Percentiles rank a stretch among this genome's conserved stretches.
phyloP scores from a whole-genome alignment of 2,113 vertebrate genomes.

The Oceanodroma tethys region DNA sequence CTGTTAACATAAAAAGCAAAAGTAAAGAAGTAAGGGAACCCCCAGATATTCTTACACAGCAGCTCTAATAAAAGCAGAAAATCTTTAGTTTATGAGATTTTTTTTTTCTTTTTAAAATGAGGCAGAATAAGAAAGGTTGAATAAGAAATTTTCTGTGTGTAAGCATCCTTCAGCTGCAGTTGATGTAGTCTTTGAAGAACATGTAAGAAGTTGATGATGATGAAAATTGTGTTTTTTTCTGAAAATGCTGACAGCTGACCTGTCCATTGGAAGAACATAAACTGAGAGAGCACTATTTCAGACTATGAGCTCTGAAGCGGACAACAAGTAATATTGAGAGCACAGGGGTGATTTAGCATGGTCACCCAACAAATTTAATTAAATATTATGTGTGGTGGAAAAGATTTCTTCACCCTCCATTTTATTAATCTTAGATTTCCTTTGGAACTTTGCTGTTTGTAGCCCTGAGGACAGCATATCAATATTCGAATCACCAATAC shows the following conservation, averaged over 20 bases:
- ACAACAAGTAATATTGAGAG: neutral
- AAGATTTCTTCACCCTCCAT: neutral
- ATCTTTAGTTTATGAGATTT: neutral
- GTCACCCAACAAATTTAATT: neutral
- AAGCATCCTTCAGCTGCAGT: neutral
- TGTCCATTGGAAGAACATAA: neutral
- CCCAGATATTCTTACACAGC: neutral
- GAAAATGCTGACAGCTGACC: neutral
- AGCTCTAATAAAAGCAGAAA: neutral
- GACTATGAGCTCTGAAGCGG: neutral
- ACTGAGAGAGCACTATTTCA: neutral
- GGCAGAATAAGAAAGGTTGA: neutral
- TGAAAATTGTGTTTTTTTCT: neutral
- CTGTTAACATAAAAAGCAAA: neutral
- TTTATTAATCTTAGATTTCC: neutral
- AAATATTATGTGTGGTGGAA: neutral
- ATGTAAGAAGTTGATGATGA: neutral
- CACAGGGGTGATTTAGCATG: neutral
- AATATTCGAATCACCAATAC: neutral
- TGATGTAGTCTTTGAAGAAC: neutral
- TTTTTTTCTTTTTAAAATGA: neutral
- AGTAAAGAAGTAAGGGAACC: neutral
- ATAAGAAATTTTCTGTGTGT: neutral
- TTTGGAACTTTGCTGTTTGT: neutral
- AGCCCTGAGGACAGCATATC: neutral